Evolutionary conservation across 2,797 vertebrate species (phyloP).

Genomic region (Notolabrus celidotus): DNA sequence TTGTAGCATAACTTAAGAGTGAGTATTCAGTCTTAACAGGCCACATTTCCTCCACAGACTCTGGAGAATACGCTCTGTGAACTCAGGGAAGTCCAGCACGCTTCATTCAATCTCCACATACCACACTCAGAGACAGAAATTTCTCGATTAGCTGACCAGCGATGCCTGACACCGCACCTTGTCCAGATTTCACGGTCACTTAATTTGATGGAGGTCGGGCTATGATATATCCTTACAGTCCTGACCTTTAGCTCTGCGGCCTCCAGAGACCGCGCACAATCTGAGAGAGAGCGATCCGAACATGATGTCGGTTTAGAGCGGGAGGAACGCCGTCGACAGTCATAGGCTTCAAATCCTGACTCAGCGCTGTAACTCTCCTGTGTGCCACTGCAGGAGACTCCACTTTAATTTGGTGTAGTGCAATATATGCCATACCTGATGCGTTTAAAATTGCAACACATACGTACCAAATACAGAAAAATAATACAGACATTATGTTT

Average conservation of each 20-base stretch:
- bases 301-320: conserved; percentile 61
- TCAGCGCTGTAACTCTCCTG: conserved; percentile 22
- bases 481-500: too few relatives aligned
- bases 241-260: conserved; percentile 62
- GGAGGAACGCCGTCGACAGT: conserved; percentile 37
- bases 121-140: conserved; percentile 22
- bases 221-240: conserved; percentile 63
- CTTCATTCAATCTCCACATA: conserved; percentile 43
- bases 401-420: conserved; percentile 34
- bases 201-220: conserved; percentile 59
- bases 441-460: conserved; percentile 18
- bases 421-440: conserved; percentile 1
- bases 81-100: conserved; percentile 15
- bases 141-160: conserved; percentile 43
- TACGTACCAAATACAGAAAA: conserved; percentile 4
- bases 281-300: conserved; percentile 60
- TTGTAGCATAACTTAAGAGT: conserved; percentile 2
- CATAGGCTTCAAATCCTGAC: conserved; percentile 30
- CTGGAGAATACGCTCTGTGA: conserved; percentile 22
- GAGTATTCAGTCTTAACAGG: not conserved
- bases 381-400: conserved; percentile 20
- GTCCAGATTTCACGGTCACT: conserved; percentile 73
- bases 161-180: conserved; percentile 66
- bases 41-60: not conserved
- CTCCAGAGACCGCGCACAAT: conserved; percentile 50